Evolutionary conservation across 2,888 invertebrate species (phyloP).

Genomic region (Penaeus monodon): DNA sequence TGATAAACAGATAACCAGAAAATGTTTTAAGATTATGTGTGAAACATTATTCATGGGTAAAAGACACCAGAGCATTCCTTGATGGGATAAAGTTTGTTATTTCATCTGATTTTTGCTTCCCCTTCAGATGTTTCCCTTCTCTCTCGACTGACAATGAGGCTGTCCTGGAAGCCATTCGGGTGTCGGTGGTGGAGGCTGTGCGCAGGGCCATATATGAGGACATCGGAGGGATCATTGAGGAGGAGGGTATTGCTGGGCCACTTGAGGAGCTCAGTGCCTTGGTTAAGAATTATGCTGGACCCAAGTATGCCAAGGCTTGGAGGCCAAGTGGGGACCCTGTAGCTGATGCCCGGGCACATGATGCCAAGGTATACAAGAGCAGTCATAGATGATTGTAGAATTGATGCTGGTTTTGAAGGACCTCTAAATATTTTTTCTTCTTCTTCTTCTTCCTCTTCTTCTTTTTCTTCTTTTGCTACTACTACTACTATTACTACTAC

Average conservation of each 20-base stretch:
- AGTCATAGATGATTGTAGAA: too few species aligned
- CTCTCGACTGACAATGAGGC: conserved; percentile 21
- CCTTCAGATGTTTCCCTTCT: conserved; percentile 1
- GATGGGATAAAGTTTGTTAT: too few species aligned
- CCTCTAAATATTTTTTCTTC: too few species aligned
- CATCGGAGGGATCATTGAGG: conserved; percentile 9
- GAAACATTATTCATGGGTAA: too few species aligned
- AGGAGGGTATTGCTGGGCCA: neutral
- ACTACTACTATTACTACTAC: too few species aligned
- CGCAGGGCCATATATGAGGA: conserved; percentile 19
- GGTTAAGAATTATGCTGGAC: conserved; percentile 34
- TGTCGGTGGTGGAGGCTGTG: conserved; percentile 6
- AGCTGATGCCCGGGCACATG: conserved; percentile 20
- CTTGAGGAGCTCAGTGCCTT: conserved; percentile 19
- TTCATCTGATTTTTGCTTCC: too few species aligned
- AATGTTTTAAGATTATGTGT: too few species aligned
- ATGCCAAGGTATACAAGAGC: conserved; percentile 24
- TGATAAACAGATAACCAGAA: too few species aligned
- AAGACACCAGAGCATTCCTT: too few species aligned
- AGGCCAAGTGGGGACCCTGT: conserved; percentile 26
- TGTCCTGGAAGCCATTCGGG: conserved; percentile 2
- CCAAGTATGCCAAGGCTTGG: conserved; percentile 22
- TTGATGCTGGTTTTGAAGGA: too few species aligned
- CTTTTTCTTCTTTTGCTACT: too few species aligned
- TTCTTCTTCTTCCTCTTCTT: too few species aligned